Conservation (phyloP, 2,113 vertebrate species). For the Sterrhoptilus dennistouni region DNA sequence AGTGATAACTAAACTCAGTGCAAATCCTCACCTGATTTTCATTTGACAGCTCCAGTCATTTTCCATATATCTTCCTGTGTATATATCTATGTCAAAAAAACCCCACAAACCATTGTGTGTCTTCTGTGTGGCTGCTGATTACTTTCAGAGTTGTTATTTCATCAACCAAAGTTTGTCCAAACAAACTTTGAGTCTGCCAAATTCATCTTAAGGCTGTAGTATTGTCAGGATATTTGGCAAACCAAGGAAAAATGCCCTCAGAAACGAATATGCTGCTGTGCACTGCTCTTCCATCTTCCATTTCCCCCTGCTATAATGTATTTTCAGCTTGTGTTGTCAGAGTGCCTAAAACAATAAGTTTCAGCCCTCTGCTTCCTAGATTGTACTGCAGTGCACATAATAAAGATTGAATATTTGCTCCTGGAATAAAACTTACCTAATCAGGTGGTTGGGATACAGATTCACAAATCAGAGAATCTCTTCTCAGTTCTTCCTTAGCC, state of each 20-base stretch:
- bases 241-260: background rate
- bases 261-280: background rate
- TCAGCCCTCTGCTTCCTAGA: background rate
- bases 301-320: background rate
- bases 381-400: background rate
- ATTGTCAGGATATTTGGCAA: background rate
- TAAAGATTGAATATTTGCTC: background rate
- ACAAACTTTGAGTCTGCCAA: background rate
- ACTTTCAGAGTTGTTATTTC: background rate
- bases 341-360: background rate
- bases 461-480: background rate
- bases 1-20: background rate
- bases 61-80: background rate
- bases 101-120: background rate
- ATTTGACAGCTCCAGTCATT: background rate
- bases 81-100: background rate
- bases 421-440: background rate
- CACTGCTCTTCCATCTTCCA: background rate
- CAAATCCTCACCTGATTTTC: background rate
- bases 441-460: background rate
- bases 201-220: background rate
- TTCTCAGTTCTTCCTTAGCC: background rate
- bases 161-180: background rate
- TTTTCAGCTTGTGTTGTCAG: background rate
- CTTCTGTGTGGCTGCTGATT: background rate